Evolutionary conservation across 2,797 vertebrate genomes (phyloP).

Genomic region (Lutjanus campechanus): DNA sequence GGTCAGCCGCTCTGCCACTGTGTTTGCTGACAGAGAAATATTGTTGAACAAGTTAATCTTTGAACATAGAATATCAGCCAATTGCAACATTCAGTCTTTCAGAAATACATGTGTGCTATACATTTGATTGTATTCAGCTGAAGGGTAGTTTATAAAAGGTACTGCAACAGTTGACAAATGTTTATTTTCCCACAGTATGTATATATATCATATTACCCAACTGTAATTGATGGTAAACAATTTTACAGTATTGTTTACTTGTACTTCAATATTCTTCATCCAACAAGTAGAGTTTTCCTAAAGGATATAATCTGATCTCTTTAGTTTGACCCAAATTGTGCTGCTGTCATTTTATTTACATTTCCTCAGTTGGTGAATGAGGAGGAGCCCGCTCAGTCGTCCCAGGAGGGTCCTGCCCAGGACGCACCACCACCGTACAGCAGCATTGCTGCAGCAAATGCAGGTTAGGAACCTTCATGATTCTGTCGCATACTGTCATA

Average conservation of each 20-base stretch:
- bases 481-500: not conserved
- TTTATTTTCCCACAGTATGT: not conserved
- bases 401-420: slow-evolving; percentile 76
- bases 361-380: slow-evolving; percentile 93
- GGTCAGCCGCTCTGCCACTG: too few species aligned
- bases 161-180: not conserved
- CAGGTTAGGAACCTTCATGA: slow-evolving; percentile 83
- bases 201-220: not conserved
- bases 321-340: not conserved
- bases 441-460: slow-evolving; percentile 90
- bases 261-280: not conserved
- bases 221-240: not conserved
- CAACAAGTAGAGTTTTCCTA: not conserved
- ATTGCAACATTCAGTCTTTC: too few species aligned
- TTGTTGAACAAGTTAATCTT: too few species aligned
- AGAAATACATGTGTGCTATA: too few species aligned
- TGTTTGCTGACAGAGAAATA: too few species aligned
- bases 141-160: not conserved
- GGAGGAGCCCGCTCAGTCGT: slow-evolving; percentile 88
- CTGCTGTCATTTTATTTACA: slow-evolving; percentile 15
- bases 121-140: too few species aligned
- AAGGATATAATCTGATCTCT: not conserved
- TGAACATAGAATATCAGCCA: too few species aligned
- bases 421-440: slow-evolving; percentile 96
- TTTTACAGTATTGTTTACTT: not conserved